A percentile compares a stretch with the other conserved stretches of the same genome.
Evolutionary conservation across 1,140 invertebrate species (phyloP).

Genomic region (Hirudo medicinalis): DNA sequence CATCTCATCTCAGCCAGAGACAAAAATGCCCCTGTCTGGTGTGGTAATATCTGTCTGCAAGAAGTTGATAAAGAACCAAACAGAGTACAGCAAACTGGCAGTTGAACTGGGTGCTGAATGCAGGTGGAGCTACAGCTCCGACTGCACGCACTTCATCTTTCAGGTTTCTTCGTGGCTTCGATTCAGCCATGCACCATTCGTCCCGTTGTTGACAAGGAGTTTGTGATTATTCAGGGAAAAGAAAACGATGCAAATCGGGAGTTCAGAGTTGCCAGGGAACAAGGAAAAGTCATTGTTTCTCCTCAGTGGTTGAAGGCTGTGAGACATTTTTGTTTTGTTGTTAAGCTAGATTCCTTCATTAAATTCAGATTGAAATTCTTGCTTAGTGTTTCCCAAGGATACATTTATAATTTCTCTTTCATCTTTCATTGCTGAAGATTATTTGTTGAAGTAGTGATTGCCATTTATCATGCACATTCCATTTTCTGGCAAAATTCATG

Average conservation of each 20-base stretch:
- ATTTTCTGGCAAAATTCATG: no score
- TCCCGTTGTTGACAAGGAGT: neutral
- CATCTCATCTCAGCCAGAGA: constrained; percentile 14
- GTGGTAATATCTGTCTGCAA: constrained; percentile 39
- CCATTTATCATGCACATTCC: no score
- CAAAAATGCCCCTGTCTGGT: constrained; percentile 32
- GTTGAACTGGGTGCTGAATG: constrained; percentile 40
- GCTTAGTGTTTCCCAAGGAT: no score
- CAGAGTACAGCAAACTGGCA: constrained; percentile 38
- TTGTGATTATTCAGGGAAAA: constrained; percentile 32
- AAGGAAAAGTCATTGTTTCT: constrained; percentile 42
- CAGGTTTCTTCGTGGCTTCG: constrained; percentile 28
- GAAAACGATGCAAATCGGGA: constrained; percentile 41
- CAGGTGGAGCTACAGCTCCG: constrained; percentile 36
- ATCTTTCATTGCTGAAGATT: no score
- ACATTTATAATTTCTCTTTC: no score
- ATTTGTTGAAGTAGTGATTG: no score
- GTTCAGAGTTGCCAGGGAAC: constrained; percentile 36
- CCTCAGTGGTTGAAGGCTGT: constrained; percentile 41
- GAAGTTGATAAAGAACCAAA: constrained; percentile 38
- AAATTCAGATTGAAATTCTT: no score
- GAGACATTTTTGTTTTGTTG: constrained; percentile 12
- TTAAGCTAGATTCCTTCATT: no score
- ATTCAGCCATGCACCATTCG: neutral
- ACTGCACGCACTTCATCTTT: constrained; percentile 43